These are phyloP conservation scores for Actenoides hombroni DNA, from an alignment of 2,113 vertebrate genomes.

Conservation along the genomic window DNA sequence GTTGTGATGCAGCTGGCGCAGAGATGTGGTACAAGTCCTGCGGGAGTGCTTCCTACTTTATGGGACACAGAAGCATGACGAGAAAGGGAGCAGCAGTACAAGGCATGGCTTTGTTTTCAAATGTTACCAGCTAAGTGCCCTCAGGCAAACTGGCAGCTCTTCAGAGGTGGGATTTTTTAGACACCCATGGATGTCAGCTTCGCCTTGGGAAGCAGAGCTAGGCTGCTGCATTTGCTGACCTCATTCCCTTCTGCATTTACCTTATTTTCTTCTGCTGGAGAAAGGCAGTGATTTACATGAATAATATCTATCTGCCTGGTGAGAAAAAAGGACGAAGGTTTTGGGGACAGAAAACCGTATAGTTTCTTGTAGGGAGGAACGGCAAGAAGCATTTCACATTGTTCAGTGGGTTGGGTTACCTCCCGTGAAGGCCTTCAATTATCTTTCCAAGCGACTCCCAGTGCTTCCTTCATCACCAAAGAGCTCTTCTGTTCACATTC, in stretches of 20 bases:
- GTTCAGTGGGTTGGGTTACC: background rate
- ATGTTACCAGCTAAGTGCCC: slow-evolving; percentile 26
- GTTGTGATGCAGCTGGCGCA: background rate
- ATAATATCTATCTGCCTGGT: background rate
- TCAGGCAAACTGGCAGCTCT: background rate
- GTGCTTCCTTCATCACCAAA: slow-evolving; percentile 20
- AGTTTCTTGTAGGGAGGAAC: background rate
- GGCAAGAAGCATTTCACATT: background rate
- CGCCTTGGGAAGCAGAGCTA: background rate
- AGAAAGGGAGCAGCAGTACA: slow-evolving; percentile 15
- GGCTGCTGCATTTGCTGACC: background rate
- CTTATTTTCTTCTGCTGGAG: background rate
- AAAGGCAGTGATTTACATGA: background rate
- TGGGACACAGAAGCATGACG: background rate
- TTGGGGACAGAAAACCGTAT: background rate
- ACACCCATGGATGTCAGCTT: background rate
- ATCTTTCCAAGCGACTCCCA: slow-evolving; percentile 4
- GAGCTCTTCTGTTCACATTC: background rate
- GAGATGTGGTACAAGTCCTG: background rate
- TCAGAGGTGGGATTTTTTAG: background rate
- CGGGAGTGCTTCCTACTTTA: background rate
- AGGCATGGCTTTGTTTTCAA: slow-evolving; percentile 43
- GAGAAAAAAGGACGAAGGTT: background rate
- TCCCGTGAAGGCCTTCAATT: background rate
- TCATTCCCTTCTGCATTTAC: background rate